Conservation (phyloP, 1,140 invertebrate genomes). For the Drosophila ohnishii region DNA sequence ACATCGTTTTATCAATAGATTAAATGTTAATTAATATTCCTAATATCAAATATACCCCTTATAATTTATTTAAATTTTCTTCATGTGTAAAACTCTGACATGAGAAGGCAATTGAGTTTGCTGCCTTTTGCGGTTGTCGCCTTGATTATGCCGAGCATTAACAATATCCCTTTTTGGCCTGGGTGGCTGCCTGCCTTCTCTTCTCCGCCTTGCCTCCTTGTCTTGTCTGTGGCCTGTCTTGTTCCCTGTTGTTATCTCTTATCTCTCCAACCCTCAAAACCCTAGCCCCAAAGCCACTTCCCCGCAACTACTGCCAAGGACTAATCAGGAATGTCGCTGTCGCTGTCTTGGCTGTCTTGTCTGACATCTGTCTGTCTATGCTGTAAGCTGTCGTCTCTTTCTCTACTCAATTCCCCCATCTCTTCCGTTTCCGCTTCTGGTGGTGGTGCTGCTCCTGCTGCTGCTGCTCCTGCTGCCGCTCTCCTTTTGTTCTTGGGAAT, state of each 20-base stretch:
- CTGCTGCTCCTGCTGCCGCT: conserved; percentile 25
- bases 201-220: background rate
- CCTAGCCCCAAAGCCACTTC: conserved; percentile 3
- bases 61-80: background rate
- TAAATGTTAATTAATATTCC: too few relatives aligned
- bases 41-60: too few relatives aligned
- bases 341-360: conserved; percentile 48
- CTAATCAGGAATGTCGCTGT: conserved; percentile 53
- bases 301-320: conserved; percentile 23
- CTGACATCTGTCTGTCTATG: conserved; percentile 67
- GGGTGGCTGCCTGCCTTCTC: background rate
- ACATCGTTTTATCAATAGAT: too few relatives aligned
- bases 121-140: conserved; percentile 36
- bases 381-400: conserved; percentile 12
- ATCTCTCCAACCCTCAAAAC: background rate
- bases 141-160: conserved; percentile 64
- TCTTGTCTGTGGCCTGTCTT: conserved; percentile 45
- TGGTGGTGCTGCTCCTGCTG: conserved; percentile 24
- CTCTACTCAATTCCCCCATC: background rate
- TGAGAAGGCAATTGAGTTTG: conserved; percentile 48
- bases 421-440: conserved; percentile 22
- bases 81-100: conserved; percentile 1
- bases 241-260: conserved; percentile 10
- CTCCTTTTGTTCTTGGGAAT: conserved; percentile 44
- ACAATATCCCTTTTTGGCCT: conserved; percentile 66